These are phyloP conservation scores for Enteromius fasciolatus DNA, from an alignment of 2,797 vertebrate species.

Conservation along the genomic window DNA sequence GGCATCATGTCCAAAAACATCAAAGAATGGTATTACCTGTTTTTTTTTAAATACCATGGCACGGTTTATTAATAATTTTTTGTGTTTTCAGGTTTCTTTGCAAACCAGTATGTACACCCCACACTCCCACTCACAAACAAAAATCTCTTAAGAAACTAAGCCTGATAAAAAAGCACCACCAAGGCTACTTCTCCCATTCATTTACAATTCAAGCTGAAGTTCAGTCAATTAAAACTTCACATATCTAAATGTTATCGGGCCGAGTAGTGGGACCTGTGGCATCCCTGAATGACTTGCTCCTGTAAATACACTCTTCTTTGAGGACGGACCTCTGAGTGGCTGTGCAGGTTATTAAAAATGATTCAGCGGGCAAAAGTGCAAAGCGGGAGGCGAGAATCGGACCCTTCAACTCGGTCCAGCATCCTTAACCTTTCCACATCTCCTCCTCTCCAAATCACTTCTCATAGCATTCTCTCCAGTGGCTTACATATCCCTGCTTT, in stretches of 20 bases:
- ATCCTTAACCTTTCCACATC: conserved; percentile 37
- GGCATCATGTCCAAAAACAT: not conserved
- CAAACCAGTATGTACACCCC: not conserved
- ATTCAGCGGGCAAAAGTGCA: conserved; percentile 22
- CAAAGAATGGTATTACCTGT: not conserved
- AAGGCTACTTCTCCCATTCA: conserved; percentile 8
- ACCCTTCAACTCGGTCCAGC: conserved; percentile 28
- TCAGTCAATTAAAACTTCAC: conserved; percentile 4
- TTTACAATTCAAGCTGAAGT: conserved; percentile 1
- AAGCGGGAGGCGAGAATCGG: conserved; percentile 6
- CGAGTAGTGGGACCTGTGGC: not conserved
- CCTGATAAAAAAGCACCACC: not conserved
- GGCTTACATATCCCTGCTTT: conserved; percentile 5
- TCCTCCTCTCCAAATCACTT: conserved; percentile 21
- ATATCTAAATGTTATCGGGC: not conserved
- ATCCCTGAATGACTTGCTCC: conserved; percentile 21
- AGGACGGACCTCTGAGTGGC: conserved; percentile 2
- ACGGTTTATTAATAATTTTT: not conserved
- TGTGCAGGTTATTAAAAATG: conserved; percentile 38
- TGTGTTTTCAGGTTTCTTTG: not conserved
- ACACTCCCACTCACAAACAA: not conserved
- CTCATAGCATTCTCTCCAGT: conserved; percentile 11
- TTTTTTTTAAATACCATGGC: not conserved
- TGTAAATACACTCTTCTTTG: conserved; percentile 25
- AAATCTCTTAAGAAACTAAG: not conserved